phyloP scores from a whole-genome alignment of 1,140 invertebrate genomes.

The Aporrectodea caliginosa region DNA sequence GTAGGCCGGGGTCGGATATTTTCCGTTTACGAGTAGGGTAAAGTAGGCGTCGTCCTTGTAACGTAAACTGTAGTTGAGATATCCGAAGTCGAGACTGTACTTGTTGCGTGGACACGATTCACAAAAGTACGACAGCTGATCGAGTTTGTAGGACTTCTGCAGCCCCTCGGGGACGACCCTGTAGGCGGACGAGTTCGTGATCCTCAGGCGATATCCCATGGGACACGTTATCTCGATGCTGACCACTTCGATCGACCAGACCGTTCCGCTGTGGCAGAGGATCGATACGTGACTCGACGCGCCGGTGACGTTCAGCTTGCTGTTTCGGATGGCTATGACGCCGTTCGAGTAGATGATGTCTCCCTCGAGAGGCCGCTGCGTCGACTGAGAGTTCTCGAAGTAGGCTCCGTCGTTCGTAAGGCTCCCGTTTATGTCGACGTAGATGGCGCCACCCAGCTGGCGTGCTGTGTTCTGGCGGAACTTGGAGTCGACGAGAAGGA shows the following conservation, averaged over 20 bases:
- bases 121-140: constrained; percentile 29
- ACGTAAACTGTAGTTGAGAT: too few relatives aligned
- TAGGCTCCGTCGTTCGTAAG: background rate
- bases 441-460: constrained; percentile 16
- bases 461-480: constrained; percentile 24
- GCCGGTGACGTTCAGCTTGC: background rate
- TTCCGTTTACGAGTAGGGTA: too few relatives aligned
- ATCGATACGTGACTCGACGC: constrained; percentile 9
- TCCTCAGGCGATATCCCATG: constrained; percentile 11
- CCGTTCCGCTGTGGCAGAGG: constrained; percentile 15
- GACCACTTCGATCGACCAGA: constrained; percentile 20
- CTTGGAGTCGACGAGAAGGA: background rate
- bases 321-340: constrained; percentile 1
- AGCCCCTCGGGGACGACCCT: background rate
- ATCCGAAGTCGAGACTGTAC: too few relatives aligned
- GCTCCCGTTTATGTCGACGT: constrained; percentile 14
- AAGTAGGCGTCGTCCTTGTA: too few relatives aligned
- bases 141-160: constrained; percentile 22
- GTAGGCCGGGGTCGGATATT: too few relatives aligned
- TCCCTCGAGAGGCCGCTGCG: constrained; percentile 8
- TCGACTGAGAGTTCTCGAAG: constrained; percentile 4
- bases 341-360: constrained; percentile 27
- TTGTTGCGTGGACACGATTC: constrained; percentile 22
- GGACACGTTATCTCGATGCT: constrained; percentile 20
- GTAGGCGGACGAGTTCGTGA: constrained; percentile 20